phyloP scores from a whole-genome alignment of 2,113 vertebrate species.

The Hiodon tergisus region DNA sequence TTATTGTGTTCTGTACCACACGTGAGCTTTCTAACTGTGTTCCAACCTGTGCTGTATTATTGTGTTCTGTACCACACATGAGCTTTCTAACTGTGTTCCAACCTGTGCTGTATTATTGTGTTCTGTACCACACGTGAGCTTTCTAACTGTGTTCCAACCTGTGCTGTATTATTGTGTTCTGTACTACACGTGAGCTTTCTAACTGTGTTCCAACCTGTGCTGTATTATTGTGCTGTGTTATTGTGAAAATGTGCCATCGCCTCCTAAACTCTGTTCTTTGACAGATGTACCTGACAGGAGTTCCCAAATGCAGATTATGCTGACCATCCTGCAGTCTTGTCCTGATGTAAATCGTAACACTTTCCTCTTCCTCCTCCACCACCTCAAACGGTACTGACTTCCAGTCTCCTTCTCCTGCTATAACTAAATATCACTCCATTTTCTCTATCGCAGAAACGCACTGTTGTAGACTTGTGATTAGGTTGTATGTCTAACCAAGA shows the following conservation, averaged over 20 bases:
- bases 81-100: too few relatives aligned
- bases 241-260: background rate
- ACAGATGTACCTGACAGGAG: conserved; percentile 52
- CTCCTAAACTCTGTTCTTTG: background rate
- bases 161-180: too few relatives aligned
- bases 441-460: background rate
- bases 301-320: conserved; percentile 40
- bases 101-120: too few relatives aligned
- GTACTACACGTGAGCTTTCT: too few relatives aligned
- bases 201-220: too few relatives aligned
- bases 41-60: too few relatives aligned
- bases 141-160: too few relatives aligned
- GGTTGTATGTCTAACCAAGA: background rate
- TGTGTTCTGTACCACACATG: too few relatives aligned
- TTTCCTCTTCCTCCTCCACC: conserved; percentile 60
- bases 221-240: too few relatives aligned
- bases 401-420: background rate
- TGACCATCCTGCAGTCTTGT: conserved; percentile 51
- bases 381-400: conserved; percentile 53
- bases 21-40: too few relatives aligned
- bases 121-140: too few relatives aligned
- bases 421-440: background rate
- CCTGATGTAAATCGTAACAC: conserved; percentile 58
- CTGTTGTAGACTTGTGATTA: background rate
- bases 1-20: too few relatives aligned